Evolutionary conservation across 2,888 invertebrate species (phyloP).

Genomic region (Cerastis leucographa): DNA sequence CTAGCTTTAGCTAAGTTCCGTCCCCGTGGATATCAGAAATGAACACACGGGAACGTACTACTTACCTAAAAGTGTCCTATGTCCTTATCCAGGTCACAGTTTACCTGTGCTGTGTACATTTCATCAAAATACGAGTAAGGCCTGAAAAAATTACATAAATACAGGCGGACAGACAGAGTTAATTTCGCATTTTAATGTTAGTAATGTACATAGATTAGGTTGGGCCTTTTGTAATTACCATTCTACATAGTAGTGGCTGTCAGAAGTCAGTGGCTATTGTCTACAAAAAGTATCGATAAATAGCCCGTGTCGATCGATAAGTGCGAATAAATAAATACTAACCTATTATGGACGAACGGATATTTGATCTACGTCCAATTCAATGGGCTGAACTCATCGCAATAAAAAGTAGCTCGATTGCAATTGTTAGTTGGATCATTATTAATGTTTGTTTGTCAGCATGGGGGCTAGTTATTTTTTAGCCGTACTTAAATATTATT

Average conservation of each 20-base stretch:
- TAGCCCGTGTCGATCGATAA: constrained; percentile 55
- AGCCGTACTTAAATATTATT: constrained; percentile 7
- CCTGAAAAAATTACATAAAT: background rate
- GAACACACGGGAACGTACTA: background rate
- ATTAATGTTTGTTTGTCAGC: constrained; percentile 56
- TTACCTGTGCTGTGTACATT: background rate
- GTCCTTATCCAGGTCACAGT: background rate
- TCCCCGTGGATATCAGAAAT: background rate
- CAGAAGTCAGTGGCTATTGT: constrained; percentile 49
- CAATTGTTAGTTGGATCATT: constrained; percentile 47
- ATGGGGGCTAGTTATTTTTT: constrained; percentile 41
- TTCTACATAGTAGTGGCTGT: background rate
- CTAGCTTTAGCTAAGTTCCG: background rate
- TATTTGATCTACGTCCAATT: constrained; percentile 45
- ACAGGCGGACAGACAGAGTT: background rate
- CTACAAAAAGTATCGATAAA: constrained; percentile 61
- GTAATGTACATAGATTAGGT: background rate
- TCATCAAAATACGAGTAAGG: background rate
- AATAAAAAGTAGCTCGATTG: constrained; percentile 41
- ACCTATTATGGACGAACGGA: constrained; percentile 26
- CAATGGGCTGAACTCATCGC: constrained; percentile 39
- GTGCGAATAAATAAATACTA: constrained; percentile 47
- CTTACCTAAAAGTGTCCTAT: background rate
- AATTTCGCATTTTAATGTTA: background rate
- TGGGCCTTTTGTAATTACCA: constrained; percentile 16